Base-by-base conservation (phyloP, 1,140 invertebrate genomes). In the Drosophila orosa region DNA sequence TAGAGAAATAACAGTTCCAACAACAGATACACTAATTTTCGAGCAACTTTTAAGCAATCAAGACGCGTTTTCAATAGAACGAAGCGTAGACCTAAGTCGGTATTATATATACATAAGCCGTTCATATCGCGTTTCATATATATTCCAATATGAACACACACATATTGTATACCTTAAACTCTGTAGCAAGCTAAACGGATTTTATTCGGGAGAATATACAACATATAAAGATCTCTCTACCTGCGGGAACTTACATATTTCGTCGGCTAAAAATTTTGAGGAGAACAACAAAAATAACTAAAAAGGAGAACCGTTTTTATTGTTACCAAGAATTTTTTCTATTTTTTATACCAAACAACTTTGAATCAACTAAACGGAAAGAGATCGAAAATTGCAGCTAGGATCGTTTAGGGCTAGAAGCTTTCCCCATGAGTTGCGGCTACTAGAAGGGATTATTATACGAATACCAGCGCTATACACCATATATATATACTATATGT, bases 261-360 rank as follows among this genome's bases (percentile, higher is more conserved):
- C 48, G 69, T 42, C 58, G 22, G 35, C 40, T 13, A 22, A 44
- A 44, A 19, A 52, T 54, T 67, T 68, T 67, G 44, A 42, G 44
- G 40, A 29, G 39, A 19, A n/a, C 15, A 15, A 19, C 13, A 35
- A 39, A 15, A 40, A 35, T 17, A 39, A 39, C 50, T 56, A 74
- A 65, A 58, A 44, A 50, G 75, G 67, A 67, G 74, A 85, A 76
- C 58, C 48, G 67, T 85, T 85, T 86, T 83, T 83, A 87, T 87
- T 87, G 84, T 78, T 73, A 89, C 79, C 50, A 86, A 90, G n/a
- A 45, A 90, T 90, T 81, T 90, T 90, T 90, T 90, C 86, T 90
- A 90, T 90, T 90, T 90, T 90, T 90, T 90, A 90, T 90, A 90
- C 87, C 87, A 83, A 87, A 67, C 60, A 90, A 90, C 84, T 86